These are phyloP conservation scores for Leucosticte australis DNA, from an alignment of 2,113 vertebrate species.

Conservation along the genomic window DNA sequence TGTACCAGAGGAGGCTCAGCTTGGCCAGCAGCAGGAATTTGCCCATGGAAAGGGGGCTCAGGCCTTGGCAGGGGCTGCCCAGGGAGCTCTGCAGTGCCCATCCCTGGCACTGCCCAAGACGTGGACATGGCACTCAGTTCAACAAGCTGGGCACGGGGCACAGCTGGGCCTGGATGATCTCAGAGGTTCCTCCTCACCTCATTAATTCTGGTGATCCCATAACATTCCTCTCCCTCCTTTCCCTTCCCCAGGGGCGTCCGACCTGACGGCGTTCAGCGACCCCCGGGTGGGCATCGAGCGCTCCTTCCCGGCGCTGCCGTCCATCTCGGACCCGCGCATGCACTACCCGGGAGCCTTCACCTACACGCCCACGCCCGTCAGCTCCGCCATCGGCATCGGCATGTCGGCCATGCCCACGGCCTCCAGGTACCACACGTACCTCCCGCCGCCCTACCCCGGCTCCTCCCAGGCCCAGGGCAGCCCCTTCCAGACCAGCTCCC, in stretches of 20 bases:
- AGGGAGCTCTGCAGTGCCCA: neutral
- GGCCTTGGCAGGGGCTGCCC: neutral
- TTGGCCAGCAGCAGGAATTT: rapidly evolving
- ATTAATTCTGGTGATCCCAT: rapidly evolving
- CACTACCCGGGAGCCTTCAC: constrained; percentile 94
- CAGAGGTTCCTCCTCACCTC: rapidly evolving
- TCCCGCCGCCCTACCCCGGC: constrained; percentile 90
- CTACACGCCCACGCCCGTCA: constrained; percentile 88
- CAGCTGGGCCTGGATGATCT: rapidly evolving
- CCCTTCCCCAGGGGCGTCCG: constrained; percentile 74
- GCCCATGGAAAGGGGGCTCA: neutral
- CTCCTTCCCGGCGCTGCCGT: constrained; percentile 87
- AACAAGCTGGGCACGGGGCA: too few species aligned
- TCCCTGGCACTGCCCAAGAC: neutral
- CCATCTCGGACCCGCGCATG: constrained; percentile 88
- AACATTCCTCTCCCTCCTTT: neutral
- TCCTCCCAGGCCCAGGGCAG: constrained; percentile 88
- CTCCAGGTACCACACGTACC: constrained; percentile 92
- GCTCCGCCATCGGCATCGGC: constrained; percentile 89
- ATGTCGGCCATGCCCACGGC: constrained; percentile 93
- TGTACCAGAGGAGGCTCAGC: neutral
- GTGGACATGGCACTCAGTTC: neutral
- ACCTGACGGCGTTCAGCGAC: constrained; percentile 90
- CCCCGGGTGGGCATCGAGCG: constrained; percentile 87
- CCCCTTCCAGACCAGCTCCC: constrained; percentile 90